Evolutionary conservation across 2,797 vertebrate species (phyloP).

Genomic region (Aldrovandia affinis): DNA sequence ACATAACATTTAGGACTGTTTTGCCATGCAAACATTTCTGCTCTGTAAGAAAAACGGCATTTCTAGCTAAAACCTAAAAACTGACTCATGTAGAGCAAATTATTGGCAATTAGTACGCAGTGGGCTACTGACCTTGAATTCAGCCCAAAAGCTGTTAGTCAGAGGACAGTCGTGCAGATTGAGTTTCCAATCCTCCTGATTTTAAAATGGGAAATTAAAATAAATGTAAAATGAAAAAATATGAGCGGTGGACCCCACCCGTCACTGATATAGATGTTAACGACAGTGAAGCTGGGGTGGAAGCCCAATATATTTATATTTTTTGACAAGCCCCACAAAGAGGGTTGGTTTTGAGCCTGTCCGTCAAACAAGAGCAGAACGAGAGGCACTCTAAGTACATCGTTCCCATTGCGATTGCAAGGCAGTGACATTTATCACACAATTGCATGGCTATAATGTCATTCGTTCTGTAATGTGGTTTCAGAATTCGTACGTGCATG

Average conservation of each 20-base stretch:
- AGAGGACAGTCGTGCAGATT: conserved; percentile 31
- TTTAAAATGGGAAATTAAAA: neutral
- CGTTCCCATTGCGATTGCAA: neutral
- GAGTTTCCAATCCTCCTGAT: conserved; percentile 14
- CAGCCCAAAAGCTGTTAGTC: conserved; percentile 46
- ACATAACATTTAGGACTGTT: conserved; percentile 59
- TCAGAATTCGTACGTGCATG: no score
- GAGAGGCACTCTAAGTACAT: neutral
- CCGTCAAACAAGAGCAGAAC: conserved; percentile 50
- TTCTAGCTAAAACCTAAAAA: conserved; percentile 23
- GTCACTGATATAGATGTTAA: conserved; percentile 68
- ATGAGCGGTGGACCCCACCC: conserved; percentile 55
- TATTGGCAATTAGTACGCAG: conserved; percentile 44
- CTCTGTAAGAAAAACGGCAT: conserved; percentile 20
- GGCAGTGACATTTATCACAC: neutral
- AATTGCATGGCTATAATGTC: neutral
- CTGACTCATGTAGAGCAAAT: conserved; percentile 44
- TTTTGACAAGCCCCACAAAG: conserved; percentile 70
- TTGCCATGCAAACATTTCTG: conserved; percentile 45
- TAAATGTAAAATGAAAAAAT: neutral
- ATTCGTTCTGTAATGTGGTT: neutral
- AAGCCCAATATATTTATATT: conserved; percentile 77
- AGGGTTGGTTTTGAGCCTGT: conserved; percentile 67
- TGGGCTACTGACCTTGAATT: conserved; percentile 78
- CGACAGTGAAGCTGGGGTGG: conserved; percentile 66